These are phyloP conservation scores for Xyrichtys novacula DNA, from an alignment of 2,797 vertebrate genomes.

Conservation along the genomic window DNA sequence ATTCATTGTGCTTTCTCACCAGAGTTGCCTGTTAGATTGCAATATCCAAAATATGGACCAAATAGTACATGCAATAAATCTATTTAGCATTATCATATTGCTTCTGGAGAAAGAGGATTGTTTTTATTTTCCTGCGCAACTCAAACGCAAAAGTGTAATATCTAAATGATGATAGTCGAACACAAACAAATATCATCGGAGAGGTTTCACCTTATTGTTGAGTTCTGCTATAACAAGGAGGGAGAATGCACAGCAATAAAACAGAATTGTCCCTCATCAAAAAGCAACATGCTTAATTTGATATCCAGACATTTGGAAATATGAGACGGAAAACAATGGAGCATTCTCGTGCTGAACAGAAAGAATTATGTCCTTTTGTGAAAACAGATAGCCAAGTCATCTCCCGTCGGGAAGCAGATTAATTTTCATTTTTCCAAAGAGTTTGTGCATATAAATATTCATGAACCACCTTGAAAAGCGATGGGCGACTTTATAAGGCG, in stretches of 20 bases:
- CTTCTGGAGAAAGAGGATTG: constrained; percentile 26
- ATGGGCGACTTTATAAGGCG: constrained; percentile 69
- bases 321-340: constrained; percentile 54
- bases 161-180: constrained; percentile 35
- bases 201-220: constrained; percentile 32
- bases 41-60: constrained; percentile 74
- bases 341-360: constrained; percentile 39
- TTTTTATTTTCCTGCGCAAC: constrained; percentile 27
- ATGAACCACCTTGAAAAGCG: constrained; percentile 80
- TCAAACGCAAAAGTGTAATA: constrained; percentile 39
- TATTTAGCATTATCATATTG: constrained; percentile 66
- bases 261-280: constrained; percentile 59
- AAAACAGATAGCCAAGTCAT: constrained; percentile 76
- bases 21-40: constrained; percentile 80
- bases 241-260: constrained; percentile 50
- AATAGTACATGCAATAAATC: constrained; percentile 72
- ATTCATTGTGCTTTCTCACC: constrained; percentile 75
- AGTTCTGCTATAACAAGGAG: constrained; percentile 52
- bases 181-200: constrained; percentile 35
- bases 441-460: constrained; percentile 85
- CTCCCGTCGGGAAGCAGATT: constrained; percentile 75
- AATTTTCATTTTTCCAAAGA: constrained; percentile 82
- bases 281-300: constrained; percentile 62
- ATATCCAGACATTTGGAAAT: constrained; percentile 64
- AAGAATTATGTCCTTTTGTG: constrained; percentile 49